Evolutionary conservation across 2,113 vertebrate species (phyloP).

Genomic region (Pontoporia blainvillei): DNA sequence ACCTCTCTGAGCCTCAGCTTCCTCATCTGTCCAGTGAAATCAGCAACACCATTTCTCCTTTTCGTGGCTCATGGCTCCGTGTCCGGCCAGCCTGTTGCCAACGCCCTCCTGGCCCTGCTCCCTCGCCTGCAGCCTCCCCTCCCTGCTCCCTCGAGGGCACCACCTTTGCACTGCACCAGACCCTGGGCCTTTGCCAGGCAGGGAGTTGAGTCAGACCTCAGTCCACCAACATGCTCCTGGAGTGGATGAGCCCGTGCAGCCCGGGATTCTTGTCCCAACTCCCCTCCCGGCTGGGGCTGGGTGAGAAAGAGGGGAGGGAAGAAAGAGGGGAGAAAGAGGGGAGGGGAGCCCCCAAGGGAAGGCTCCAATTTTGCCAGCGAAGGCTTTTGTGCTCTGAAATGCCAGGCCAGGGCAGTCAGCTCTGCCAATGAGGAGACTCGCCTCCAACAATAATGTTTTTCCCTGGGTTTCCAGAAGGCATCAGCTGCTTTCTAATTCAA

Average conservation of each 20-base stretch:
- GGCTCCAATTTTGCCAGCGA: conserved; percentile 39
- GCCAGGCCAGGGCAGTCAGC: conserved; percentile 29
- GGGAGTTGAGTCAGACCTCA: background rate
- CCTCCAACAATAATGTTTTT: conserved; percentile 71
- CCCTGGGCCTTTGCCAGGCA: background rate
- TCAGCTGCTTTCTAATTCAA: conserved; percentile 66
- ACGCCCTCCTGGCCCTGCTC: background rate
- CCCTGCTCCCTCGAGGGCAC: background rate
- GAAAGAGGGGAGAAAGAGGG: too few species aligned
- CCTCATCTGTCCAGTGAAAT: background rate
- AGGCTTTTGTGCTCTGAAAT: conserved; percentile 48
- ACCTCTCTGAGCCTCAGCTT: background rate
- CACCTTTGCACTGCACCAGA: background rate
- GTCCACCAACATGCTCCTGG: background rate
- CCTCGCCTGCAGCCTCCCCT: background rate
- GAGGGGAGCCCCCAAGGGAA: background rate
- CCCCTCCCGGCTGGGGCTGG: background rate
- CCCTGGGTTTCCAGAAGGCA: conserved; percentile 52
- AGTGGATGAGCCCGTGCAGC: background rate
- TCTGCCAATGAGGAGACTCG: conserved; percentile 19
- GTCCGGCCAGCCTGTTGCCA: background rate
- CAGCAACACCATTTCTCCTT: background rate
- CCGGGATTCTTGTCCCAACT: background rate
- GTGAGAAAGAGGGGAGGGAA: background rate
- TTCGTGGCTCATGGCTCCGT: background rate